A percentile compares a stretch with the other conserved stretches of the same genome.
phyloP scores from a whole-genome alignment of 2,797 vertebrate species.

The Macroramphosus scolopax region DNA sequence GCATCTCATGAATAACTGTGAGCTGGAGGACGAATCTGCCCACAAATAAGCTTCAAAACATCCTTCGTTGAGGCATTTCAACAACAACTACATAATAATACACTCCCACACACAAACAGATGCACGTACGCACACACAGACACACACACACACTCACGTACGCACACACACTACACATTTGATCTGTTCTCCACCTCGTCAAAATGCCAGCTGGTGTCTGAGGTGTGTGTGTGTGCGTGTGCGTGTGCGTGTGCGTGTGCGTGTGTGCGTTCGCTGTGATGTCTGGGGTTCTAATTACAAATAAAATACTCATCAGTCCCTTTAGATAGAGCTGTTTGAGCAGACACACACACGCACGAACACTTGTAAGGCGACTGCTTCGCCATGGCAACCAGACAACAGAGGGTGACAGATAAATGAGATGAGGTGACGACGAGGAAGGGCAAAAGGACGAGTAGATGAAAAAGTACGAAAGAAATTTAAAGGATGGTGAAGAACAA shows the following conservation, averaged over 20 bases:
- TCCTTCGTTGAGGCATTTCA: slow-evolving; percentile 42
- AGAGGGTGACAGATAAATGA: slow-evolving; percentile 44
- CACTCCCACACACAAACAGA: neutral
- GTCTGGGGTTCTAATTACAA: slow-evolving; percentile 50
- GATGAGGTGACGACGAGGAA: slow-evolving; percentile 42
- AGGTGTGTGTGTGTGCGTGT: slow-evolving; percentile 15
- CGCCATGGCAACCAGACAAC: slow-evolving; percentile 70
- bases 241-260: slow-evolving; percentile 7
- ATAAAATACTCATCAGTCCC: slow-evolving; percentile 42
- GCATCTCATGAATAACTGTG: slow-evolving; percentile 54
- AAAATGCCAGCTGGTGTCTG: slow-evolving; percentile 32
- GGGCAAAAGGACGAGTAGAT: slow-evolving; percentile 34
- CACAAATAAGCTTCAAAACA: slow-evolving; percentile 48
- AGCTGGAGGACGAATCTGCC: slow-evolving; percentile 42
- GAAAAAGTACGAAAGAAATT: slow-evolving; percentile 12
- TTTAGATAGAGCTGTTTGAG: slow-evolving; percentile 46
- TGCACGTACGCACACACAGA: slow-evolving; percentile 2
- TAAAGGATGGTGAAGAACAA: too few relatives aligned
- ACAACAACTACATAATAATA: slow-evolving; percentile 7
- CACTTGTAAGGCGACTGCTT: slow-evolving; percentile 34
- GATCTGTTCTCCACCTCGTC: too few relatives aligned
- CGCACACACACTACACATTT: slow-evolving; percentile 8
- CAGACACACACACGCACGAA: slow-evolving; percentile 7
- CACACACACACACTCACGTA: neutral
- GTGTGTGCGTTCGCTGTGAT: slow-evolving; percentile 23